A percentile compares a stretch with the other conserved stretches of the same genome.
These are phyloP conservation scores for Lamellibrachia satsuma DNA, from an alignment of 2,888 invertebrate species.

Conservation along the genomic window DNA sequence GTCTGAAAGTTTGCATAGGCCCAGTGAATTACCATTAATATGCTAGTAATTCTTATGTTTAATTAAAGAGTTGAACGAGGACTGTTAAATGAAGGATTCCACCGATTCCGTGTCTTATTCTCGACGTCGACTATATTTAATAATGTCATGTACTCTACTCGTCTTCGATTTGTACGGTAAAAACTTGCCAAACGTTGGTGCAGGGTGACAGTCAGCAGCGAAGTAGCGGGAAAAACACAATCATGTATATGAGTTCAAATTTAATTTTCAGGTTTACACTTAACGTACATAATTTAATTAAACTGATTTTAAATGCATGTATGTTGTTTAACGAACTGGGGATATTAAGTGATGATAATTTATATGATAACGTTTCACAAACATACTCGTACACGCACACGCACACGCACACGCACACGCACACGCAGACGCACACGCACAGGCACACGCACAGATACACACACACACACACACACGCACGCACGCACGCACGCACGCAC, in stretches of 20 bases:
- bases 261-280: background rate
- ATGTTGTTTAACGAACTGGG: background rate
- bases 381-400: too few species aligned
- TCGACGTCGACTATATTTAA: too few species aligned
- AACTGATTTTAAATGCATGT: background rate
- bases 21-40: background rate
- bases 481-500: too few species aligned
- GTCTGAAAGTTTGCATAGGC: background rate
- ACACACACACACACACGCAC: too few species aligned
- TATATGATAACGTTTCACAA: background rate
- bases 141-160: too few species aligned
- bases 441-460: too few species aligned
- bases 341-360: background rate
- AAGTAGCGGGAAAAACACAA: background rate
- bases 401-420: too few species aligned
- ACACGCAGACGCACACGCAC: too few species aligned
- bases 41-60: background rate
- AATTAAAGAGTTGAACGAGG: background rate
- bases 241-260: background rate
- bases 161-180: background rate
- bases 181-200: too few species aligned
- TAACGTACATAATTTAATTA: background rate
- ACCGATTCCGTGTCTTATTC: too few species aligned
- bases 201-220: background rate
- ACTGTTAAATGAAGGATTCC: background rate